Percentiles rank a stretch among this genome's conserved stretches.
phyloP scores from a whole-genome alignment of 1,140 invertebrate species.

The Diorhabda carinulata region DNA sequence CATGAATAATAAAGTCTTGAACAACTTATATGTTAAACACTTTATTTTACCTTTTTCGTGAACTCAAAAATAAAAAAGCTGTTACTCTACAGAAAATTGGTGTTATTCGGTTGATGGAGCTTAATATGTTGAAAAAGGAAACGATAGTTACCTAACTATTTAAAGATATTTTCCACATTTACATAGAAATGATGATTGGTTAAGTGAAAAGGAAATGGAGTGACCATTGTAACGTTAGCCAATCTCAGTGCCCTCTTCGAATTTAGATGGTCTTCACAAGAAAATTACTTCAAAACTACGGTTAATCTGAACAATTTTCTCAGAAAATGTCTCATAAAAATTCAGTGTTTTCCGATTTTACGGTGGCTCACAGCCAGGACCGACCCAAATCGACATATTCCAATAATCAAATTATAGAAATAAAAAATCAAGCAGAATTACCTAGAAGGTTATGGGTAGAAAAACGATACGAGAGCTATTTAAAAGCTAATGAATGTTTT shows the following conservation, averaged over 20 bases:
- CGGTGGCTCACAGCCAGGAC: constrained; percentile 19
- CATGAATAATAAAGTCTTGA: too few relatives aligned
- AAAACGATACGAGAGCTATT: not conserved
- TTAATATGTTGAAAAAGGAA: not conserved
- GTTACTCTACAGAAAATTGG: too few relatives aligned
- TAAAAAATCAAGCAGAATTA: not conserved
- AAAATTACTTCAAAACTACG: constrained; percentile 28
- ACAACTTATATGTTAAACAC: too few relatives aligned
- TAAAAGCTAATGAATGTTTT: not conserved
- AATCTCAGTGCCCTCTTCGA: not conserved
- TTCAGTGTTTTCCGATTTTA: constrained; percentile 39
- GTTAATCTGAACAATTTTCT: constrained; percentile 38
- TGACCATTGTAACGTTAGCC: constrained; percentile 32
- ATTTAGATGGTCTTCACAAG: constrained; percentile 3
- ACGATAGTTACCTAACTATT: not conserved
- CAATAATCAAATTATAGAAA: too few relatives aligned
- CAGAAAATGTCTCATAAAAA: constrained; percentile 40
- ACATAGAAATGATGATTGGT: constrained; percentile 9
- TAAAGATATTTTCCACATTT: constrained; percentile 14
- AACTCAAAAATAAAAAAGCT: too few relatives aligned
- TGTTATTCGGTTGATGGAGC: too few relatives aligned
- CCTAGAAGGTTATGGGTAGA: not conserved
- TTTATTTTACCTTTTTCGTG: too few relatives aligned
- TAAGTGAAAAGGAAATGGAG: constrained; percentile 31
- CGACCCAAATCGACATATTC: not conserved